Conservation (phyloP, 2,797 vertebrate genomes). For the Catostomus latipinnis region DNA sequence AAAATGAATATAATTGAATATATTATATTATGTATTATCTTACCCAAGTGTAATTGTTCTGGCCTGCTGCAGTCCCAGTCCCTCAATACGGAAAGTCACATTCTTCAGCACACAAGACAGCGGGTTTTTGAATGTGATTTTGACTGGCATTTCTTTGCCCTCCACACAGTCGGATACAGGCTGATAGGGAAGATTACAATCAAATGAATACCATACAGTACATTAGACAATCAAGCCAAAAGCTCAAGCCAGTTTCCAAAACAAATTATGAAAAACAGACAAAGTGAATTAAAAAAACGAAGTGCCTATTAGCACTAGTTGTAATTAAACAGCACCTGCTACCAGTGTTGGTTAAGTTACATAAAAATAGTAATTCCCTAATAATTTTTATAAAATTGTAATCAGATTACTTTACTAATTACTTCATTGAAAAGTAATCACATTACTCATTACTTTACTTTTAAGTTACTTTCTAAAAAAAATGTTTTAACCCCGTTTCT, state of each 20-base stretch:
- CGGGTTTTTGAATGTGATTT: background rate
- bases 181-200: background rate
- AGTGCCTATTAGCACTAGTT: too few relatives aligned
- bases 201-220: background rate
- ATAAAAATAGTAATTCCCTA: too few relatives aligned
- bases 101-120: background rate
- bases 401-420: too few relatives aligned
- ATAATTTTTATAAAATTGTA: too few relatives aligned
- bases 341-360: too few relatives aligned
- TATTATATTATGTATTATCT: constrained; percentile 28
- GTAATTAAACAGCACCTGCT: too few relatives aligned
- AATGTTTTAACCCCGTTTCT: too few relatives aligned
- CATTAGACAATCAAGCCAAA: background rate
- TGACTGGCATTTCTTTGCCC: background rate
- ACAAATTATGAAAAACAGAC: background rate
- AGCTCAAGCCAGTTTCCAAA: background rate
- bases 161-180: background rate
- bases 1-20: background rate
- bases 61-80: constrained; percentile 76
- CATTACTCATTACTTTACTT: too few relatives aligned
- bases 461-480: too few relatives aligned
- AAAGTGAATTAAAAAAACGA: background rate
- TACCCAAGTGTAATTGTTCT: constrained; percentile 84
- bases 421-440: too few relatives aligned
- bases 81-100: constrained; percentile 70